Base-by-base conservation (phyloP, 2,888 invertebrate genomes). In the Mechanitis messenoides region DNA sequence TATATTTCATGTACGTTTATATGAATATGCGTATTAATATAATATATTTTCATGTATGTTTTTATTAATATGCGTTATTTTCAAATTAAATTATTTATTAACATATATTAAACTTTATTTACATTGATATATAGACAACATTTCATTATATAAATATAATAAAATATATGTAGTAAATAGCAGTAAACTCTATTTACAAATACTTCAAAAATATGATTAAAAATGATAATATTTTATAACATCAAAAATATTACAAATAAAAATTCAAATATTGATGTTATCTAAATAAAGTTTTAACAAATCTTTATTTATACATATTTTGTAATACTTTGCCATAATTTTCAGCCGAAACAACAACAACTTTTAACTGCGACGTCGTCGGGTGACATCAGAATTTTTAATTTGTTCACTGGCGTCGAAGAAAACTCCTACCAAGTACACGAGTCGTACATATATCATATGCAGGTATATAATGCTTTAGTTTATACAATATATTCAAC, bases 301-400 rank as follows among this genome's bases (percentile, higher is more conserved):
- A 20, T 20, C 20, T 20, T 20, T 1, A 0, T 20, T 20, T 20
- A 20, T 35, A 35, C 5, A 35, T 35, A 42, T 42, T 4, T 9
- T 9, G 9, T 9, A 20, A 20, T 2, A 20, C 3, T 20, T 12
- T n/a, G 33, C 53, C 53, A 28, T 61, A 7, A 9, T 93, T 95
- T 66, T 0, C 79, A 91, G 91, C 92, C 90, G 3, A 86, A 83
- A 62, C 85, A 87, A 58, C 86, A 85, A 28, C 87, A 85, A 56
- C 70, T 90, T 6, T 62, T 97, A 68, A 93, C 97, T 59, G 98
- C 98, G 55, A 97, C 97, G 2, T 96, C 96, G 68, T 92, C 94
- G 46, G 99, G 99, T 12, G 97, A 98, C 78, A 93, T 98, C 20
- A 94, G 97, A 75, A 92, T 97, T 71, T 97, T 95, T 83, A 98